Base-by-base conservation (phyloP, 2,888 invertebrate species). In the Furcula furcula region DNA sequence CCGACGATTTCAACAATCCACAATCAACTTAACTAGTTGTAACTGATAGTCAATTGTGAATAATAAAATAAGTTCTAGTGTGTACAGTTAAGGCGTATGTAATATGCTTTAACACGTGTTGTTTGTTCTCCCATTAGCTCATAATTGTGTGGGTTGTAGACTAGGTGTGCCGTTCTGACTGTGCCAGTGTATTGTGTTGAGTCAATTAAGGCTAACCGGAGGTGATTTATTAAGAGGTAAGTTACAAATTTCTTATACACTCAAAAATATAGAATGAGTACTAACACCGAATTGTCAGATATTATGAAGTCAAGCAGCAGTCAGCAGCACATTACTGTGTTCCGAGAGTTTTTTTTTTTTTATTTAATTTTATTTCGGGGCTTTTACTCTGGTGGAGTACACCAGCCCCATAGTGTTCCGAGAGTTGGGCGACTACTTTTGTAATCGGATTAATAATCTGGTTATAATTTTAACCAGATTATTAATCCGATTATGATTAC, bases 1-100 rank as follows among this genome's bases (percentile, higher is more conserved):
- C 32, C 32, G 36, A 29, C 36, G n/a, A n/a, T n/a, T n/a, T 10
- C 41, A 35, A 40, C 62, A 55, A 62, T 62, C 44, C 40, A 36
- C 54, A 55, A 57, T 57, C 58, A 45, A 50, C 38, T 45, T 41
- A 52, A 48, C 47, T 46, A 55, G 50, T 51, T n/a, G n/a, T 47
- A 44, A 51, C 63, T 51, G 61, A 68, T 58, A 66, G 60, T 65
- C 68, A 59, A 70, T 70, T 69, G 64, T 51, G 37, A 51, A 47
- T 45, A 42, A 42, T 40, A 44, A 41, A 46, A 50, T 39, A 53
- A 38, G 29, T 39, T 40, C 29, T 36, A 57, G 57, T 55, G 45
- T 46, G 28, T 40, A 38, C 33, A 37, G 46, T 41, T 43, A 43
- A 37, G 35, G 27, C 14, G 48, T 40, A 30, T 39, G 29, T 36